Percentiles rank a stretch among this genome's conserved stretches.
Evolutionary conservation across 2,888 invertebrate species (phyloP).

Genomic region (Isotomurus palustris): DNA sequence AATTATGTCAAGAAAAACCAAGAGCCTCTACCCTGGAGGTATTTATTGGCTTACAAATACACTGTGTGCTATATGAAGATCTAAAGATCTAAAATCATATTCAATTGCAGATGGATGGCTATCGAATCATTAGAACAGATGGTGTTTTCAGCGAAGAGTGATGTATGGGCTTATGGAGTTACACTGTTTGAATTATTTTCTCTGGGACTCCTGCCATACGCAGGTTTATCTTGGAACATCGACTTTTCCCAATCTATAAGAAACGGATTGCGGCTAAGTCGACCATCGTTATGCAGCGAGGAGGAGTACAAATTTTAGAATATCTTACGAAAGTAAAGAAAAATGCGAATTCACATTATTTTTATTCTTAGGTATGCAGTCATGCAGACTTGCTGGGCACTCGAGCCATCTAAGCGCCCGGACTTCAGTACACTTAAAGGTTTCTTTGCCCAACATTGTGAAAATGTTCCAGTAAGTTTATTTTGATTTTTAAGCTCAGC

Average conservation of each 20-base stretch:
- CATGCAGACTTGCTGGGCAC: too few relatives aligned
- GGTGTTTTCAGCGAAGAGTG: constrained; percentile 7
- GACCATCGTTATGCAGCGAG: too few relatives aligned
- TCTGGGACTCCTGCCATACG: constrained; percentile 12
- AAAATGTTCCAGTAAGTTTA: too few relatives aligned
- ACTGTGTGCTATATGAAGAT: not conserved
- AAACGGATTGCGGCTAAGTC: constrained; percentile 7
- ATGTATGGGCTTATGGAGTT: constrained; percentile 17
- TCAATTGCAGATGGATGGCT: constrained; percentile 14
- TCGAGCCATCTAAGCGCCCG: too few relatives aligned
- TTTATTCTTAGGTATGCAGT: too few relatives aligned
- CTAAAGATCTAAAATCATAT: not conserved
- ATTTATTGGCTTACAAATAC: not conserved
- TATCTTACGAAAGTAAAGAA: too few relatives aligned
- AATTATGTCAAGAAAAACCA: constrained; percentile 17
- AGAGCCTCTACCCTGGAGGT: constrained; percentile 15
- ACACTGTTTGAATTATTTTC: constrained; percentile 13
- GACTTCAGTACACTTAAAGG: too few relatives aligned
- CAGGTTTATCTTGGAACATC: constrained; percentile 13
- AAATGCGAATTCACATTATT: too few relatives aligned
- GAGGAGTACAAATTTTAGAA: too few relatives aligned
- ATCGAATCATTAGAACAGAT: constrained; percentile 11
- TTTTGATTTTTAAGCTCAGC: too few relatives aligned
- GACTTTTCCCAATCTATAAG: constrained; percentile 7
- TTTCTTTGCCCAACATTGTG: too few relatives aligned